These are phyloP conservation scores for Coracopsis vasa DNA, from an alignment of 2,113 vertebrate genomes.

Conservation along the genomic window DNA sequence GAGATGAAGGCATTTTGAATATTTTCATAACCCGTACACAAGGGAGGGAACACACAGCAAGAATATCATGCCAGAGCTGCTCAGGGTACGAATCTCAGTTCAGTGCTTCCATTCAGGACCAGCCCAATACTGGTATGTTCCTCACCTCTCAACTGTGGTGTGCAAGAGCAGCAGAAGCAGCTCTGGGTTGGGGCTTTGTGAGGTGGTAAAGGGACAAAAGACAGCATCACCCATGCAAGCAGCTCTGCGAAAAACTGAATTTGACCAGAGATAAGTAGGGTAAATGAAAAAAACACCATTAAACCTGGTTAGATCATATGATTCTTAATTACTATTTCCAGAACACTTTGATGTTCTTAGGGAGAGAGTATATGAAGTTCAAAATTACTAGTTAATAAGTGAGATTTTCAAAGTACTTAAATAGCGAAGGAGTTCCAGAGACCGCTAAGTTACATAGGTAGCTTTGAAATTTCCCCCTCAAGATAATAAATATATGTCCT, in stretches of 20 bases:
- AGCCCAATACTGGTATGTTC: neutral
- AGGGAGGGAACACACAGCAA: neutral
- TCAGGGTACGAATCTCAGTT: neutral
- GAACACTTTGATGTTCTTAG: neutral
- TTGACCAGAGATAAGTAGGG: neutral
- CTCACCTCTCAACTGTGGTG: neutral
- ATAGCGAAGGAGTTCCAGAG: neutral
- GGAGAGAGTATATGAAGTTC: neutral
- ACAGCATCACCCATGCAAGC: neutral
- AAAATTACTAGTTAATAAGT: slow-evolving; percentile 1
- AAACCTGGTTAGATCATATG: neutral
- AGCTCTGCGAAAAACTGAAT: neutral
- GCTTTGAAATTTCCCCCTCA: neutral
- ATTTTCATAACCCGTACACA: neutral
- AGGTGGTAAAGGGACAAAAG: neutral
- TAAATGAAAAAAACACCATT: neutral
- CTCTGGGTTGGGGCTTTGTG: neutral
- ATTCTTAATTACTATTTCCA: neutral
- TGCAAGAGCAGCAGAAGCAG: neutral
- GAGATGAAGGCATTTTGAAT: neutral
- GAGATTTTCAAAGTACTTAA: slow-evolving; percentile 14
- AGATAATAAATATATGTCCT: neutral
- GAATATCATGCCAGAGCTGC: neutral
- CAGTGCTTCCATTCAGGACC: neutral
- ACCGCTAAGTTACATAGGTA: neutral